phyloP scores from a whole-genome alignment of 2,888 invertebrate species.

The Drosophila cognata region DNA sequence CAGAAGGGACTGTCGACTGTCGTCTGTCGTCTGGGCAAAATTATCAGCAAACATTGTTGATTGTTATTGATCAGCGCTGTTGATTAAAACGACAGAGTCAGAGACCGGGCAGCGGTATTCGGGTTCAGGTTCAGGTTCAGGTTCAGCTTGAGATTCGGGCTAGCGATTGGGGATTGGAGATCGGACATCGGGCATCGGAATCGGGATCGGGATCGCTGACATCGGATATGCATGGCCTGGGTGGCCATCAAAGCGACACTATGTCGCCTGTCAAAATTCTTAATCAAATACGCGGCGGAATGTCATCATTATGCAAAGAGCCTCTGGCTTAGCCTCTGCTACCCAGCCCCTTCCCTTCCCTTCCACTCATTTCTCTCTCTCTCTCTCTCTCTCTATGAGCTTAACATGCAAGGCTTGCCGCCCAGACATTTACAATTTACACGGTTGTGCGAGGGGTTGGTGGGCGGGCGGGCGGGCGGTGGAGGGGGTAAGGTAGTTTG shows the following conservation, averaged over 20 bases:
- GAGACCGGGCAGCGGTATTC: conserved; percentile 16
- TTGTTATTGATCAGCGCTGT: conserved; percentile 80
- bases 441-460: conserved; percentile 11
- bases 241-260: conserved; percentile 82
- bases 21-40: conserved; percentile 55
- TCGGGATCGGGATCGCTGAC: conserved; percentile 40
- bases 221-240: conserved; percentile 79
- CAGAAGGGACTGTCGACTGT: conserved; percentile 41
- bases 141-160: conserved; percentile 2
- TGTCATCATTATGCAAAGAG: conserved; percentile 82
- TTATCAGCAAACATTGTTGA: conserved; percentile 82
- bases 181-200: conserved; percentile 2
- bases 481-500: neutral
- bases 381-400: neutral
- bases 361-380: neutral
- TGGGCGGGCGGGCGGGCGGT: neutral
- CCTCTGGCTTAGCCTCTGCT: conserved; percentile 49
- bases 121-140: conserved; percentile 11
- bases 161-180: conserved; percentile 1
- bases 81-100: conserved; percentile 76
- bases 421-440: conserved; percentile 68
- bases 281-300: conserved; percentile 83
- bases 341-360: neutral
- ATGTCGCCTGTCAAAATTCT: conserved; percentile 83
- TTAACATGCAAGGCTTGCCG: conserved; percentile 53